Base-by-base conservation (phyloP, 1,140 invertebrate genomes). In the Himalopsyche phryganea region DNA sequence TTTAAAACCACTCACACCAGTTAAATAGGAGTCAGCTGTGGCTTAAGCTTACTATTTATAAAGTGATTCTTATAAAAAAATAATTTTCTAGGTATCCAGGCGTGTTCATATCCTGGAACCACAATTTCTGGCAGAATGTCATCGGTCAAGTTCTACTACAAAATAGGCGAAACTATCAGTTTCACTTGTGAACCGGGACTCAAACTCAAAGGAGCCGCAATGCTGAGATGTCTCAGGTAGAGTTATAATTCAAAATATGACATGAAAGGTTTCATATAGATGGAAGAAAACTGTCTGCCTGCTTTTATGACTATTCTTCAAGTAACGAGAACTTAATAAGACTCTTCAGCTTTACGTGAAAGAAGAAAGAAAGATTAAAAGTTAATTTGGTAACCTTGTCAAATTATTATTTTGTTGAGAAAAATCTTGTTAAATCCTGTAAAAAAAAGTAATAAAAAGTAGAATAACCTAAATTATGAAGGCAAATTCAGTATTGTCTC, bases 111-210 rank as follows among this genome's bases (percentile, higher is more conserved):
- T 73, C 89, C 89, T 1, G 90, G 89, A 10, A 90, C 88, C 9
- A 90, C 87, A 11, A 90, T 91, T 66, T 89, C 87, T 52, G 89
- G 88, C 3, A 82, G 87, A 13, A 91, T 91, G 84, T 92, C 90
- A 1, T 83, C 83, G 0, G 90, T 92, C 4, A 91, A 91, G 69
- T 92, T 92, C 73, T 92, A 89, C 73, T 92, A 92, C 72, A 84
- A 85, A 66, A 89, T 92, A 56, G 87, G 87, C 1, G 90, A 92
- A 69, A 90, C 85, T n/a, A 86, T 93, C 15, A 87, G 85, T 2
- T 92, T 92, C 71, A 88, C 88, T 2, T 93, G 91, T 68, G 85
- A 88, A 55, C 82, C 88, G 2, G 89, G 89, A 0, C 83, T 91
- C 50, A 77, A 79, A 52, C 74, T 94, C 33, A 81, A 82, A 49